Evolutionary conservation across 2,113 vertebrate species (phyloP).

Genomic region (Sporophila hypoxantha): DNA sequence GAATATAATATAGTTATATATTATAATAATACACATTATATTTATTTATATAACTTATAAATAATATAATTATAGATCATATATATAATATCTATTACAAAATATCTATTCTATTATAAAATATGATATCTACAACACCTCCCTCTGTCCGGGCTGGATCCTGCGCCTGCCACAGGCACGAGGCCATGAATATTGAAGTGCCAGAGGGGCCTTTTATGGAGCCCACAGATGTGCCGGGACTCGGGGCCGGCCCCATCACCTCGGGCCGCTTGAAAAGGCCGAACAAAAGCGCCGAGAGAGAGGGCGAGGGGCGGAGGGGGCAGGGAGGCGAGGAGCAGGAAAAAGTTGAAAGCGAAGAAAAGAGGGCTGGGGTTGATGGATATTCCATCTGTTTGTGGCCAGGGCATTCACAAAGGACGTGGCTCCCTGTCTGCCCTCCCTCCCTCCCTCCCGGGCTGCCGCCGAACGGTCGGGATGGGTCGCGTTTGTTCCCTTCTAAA

Average conservation of each 20-base stretch:
- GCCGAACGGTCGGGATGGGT: not conserved
- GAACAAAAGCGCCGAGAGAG: slow-evolving; percentile 52
- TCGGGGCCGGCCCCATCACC: slow-evolving; percentile 59
- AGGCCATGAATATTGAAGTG: slow-evolving; percentile 60
- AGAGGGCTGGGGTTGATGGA: slow-evolving; percentile 61
- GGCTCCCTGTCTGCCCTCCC: not conserved
- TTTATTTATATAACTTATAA: too few species aligned
- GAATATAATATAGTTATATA: too few species aligned
- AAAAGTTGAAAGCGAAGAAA: slow-evolving; percentile 51
- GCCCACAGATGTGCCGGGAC: slow-evolving; percentile 63
- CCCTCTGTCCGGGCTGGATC: not conserved
- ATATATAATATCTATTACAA: too few species aligned
- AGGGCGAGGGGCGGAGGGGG: slow-evolving; percentile 8
- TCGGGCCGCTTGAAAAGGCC: slow-evolving; percentile 59
- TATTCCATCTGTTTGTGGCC: slow-evolving; percentile 72
- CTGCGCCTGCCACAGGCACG: slow-evolving; percentile 46
- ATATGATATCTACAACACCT: not conserved
- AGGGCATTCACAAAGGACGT: slow-evolving; percentile 53
- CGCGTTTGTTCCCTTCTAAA: not conserved
- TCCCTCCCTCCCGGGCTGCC: not conserved
- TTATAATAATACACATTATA: too few species aligned
- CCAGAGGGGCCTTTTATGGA: slow-evolving; percentile 50
- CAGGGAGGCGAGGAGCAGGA: slow-evolving; percentile 37
- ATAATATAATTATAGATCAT: too few species aligned
- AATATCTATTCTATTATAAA: not conserved